Base-by-base conservation (phyloP, 2,113 vertebrate species). In the Alethe castanea region DNA sequence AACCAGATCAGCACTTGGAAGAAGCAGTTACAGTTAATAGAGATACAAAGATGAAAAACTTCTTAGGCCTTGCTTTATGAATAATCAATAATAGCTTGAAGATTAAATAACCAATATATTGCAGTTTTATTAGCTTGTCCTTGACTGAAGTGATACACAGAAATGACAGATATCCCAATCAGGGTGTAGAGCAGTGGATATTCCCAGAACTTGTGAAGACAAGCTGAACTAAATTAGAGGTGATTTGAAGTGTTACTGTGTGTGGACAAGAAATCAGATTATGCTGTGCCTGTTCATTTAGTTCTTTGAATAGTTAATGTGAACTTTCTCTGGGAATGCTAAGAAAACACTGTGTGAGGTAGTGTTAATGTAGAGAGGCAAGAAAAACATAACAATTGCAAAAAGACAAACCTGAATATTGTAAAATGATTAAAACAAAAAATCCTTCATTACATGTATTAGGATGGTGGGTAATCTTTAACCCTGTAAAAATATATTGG, bases 31-130 rank as follows among this genome's bases (percentile, higher is more conserved):
- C 11, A 88, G 48, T 91, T 61, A 74, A 79, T 35, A 76, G 57
- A 79, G n/a, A 52, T n/a, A 64, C 33, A 60, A 81, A 90, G 52
- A 62, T 81, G 45, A 86, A 67, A 89, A 77, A 40, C 54, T 74
- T 89, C 73, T 36, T 65, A 42, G 59, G 35, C 50, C 47, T 69
- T 84, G 61, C 70, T 81, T 87, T 76, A 79, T 76, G 78, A 61
- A 87, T 89, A 85, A 91, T 94, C 88, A 89, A 65, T 87, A 89
- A 36, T 42, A 81, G 40, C 50, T 67, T 67, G 57, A 84, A 84
- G 45, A 57, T 76, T 81, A 69, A 81, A 38, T 90, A 69, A 86
- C 44, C 42, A 19, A 71, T 69, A 40, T 33, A 56, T 60, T 81
- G 28, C 24, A 45, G 29, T 57, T 95, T 73, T 93, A 61, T 87